Percentiles rank a stretch among this genome's conserved stretches.
Conservation (phyloP, 2,113 vertebrate species). For the Mastomys coucha region DNA sequence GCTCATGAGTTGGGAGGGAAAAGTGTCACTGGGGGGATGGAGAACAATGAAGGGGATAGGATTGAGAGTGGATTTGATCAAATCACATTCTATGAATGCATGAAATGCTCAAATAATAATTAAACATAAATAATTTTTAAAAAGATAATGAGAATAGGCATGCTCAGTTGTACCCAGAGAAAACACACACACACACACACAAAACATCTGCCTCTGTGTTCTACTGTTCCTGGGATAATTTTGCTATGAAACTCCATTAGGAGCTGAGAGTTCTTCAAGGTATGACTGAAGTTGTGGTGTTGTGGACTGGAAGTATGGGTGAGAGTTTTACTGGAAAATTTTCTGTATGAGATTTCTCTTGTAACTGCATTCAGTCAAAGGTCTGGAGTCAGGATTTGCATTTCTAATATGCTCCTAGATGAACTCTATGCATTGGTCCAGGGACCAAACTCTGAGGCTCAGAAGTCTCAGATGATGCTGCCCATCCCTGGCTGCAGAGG, state of each 20-base stretch:
- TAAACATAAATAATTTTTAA: not conserved
- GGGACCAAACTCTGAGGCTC: not conserved
- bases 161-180: not conserved
- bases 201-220: not conserved
- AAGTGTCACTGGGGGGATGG: not conserved
- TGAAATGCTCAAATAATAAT: not conserved
- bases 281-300: not conserved
- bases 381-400: not conserved
- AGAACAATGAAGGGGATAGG: not conserved
- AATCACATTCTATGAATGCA: not conserved
- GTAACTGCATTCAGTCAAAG: not conserved
- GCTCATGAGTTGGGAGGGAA: not conserved
- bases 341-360: slow-evolving; percentile 27
- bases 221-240: not conserved
- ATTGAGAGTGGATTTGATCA: not conserved
- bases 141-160: not conserved
- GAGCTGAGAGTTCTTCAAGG: not conserved
- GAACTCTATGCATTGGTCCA: not conserved
- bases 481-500: not conserved
- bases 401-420: not conserved
- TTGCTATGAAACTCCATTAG: not conserved
- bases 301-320: not conserved
- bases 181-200: too few species aligned
- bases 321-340: not conserved
- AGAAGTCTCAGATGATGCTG: not conserved